Evolutionary conservation across 2,888 invertebrate genomes (phyloP).

Genomic region (Calliphora vomitoria): DNA sequence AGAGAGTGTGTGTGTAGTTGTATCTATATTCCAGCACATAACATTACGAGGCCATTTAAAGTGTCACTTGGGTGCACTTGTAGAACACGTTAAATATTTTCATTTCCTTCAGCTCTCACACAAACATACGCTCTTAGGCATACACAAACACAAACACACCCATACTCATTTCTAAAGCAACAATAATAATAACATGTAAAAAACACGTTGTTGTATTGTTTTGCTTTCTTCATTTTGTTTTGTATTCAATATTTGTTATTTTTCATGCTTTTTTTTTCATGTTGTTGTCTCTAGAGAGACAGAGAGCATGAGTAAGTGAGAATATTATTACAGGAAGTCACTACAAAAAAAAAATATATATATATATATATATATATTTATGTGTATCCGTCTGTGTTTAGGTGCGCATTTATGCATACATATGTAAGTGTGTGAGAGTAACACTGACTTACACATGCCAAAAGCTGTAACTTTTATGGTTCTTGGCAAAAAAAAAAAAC

Average conservation of each 20-base stretch:
- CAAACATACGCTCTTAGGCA: background rate
- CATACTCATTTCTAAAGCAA: background rate
- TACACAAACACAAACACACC: background rate
- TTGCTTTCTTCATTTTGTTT: conserved; percentile 3
- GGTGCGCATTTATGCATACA: background rate
- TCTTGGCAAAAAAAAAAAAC: background rate
- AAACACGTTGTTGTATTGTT: conserved; percentile 14
- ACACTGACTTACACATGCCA: background rate
- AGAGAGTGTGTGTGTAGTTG: background rate
- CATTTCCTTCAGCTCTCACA: conserved; percentile 21
- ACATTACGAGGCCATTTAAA: conserved; percentile 68
- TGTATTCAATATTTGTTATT: background rate
- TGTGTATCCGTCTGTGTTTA: background rate
- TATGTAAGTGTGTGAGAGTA: background rate
- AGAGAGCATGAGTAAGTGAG: conserved; percentile 1
- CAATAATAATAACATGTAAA: conserved; percentile 8
- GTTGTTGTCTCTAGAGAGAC: background rate
- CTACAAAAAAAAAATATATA: background rate
- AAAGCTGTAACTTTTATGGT: background rate
- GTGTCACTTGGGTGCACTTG: conserved; percentile 73
- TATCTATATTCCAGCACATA: conserved; percentile 31
- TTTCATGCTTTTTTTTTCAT: background rate
- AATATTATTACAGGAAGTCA: conserved; percentile 34
- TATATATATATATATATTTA: no score
- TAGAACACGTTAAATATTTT: conserved; percentile 68